Conservation (phyloP, 2,888 invertebrate genomes). For the Diaperis boleti region DNA sequence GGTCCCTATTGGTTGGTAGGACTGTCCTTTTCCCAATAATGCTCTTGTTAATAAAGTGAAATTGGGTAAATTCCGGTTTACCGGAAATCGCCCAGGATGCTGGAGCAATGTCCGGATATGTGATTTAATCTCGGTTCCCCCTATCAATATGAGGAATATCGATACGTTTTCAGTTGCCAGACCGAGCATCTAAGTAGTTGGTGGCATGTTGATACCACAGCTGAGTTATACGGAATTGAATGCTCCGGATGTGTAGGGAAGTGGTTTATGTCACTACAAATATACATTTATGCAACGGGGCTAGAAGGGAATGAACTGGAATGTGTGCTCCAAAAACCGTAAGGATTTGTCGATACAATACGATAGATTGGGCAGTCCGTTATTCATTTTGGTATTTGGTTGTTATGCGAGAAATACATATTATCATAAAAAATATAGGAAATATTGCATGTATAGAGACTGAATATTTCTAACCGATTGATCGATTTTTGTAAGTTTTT, state of each 20-base stretch:
- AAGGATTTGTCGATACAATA: no score
- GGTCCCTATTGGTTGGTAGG: no score
- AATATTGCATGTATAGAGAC: no score
- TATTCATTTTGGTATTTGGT: no score
- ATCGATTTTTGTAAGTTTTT: no score
- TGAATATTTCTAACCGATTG: no score
- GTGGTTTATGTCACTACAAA: constrained; percentile 6
- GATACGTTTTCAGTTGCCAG: constrained; percentile 9
- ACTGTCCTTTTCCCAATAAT: no score
- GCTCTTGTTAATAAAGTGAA: no score
- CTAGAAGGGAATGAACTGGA: background rate
- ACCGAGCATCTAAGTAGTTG: constrained; percentile 9
- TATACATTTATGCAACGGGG: background rate
- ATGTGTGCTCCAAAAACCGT: background rate
- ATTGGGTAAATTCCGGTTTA: constrained; percentile 6
- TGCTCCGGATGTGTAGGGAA: constrained; percentile 7
- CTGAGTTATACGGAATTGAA: no score
- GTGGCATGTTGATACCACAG: background rate
- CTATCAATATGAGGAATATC: constrained; percentile 9
- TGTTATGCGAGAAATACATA: no score
- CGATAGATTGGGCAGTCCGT: no score
- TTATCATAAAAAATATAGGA: no score
- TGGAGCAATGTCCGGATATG: constrained; percentile 24
- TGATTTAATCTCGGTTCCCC: constrained; percentile 15
- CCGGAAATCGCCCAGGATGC: constrained; percentile 24